A percentile compares a stretch with the other conserved stretches of the same genome.
Evolutionary conservation across 2,113 vertebrate species (phyloP).

Genomic region (Lates calcarifer): DNA sequence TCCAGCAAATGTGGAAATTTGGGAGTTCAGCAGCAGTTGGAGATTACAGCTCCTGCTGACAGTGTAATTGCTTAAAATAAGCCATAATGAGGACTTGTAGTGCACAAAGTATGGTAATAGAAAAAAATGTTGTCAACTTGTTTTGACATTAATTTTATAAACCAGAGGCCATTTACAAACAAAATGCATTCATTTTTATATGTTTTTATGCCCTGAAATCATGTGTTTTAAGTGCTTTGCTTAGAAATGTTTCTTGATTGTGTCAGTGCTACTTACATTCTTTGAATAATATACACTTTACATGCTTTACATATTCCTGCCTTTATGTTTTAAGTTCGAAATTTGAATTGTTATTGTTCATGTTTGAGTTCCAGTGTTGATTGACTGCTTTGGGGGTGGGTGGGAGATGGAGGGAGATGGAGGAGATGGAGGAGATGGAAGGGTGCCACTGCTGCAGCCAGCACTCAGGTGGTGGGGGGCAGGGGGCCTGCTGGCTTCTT

Average conservation of each 20-base stretch:
- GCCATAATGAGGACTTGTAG: constrained; percentile 72
- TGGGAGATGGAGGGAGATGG: too few species aligned
- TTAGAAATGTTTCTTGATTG: not conserved
- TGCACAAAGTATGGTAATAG: constrained; percentile 58
- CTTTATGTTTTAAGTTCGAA: not conserved
- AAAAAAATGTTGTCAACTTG: constrained; percentile 65
- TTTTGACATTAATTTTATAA: constrained; percentile 61
- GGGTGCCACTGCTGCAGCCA: too few species aligned
- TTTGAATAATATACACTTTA: not conserved
- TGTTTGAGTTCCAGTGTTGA: constrained; percentile 7
- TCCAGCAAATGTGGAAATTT: constrained; percentile 78
- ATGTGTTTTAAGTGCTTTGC: not conserved
- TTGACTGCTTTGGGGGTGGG: too few species aligned
- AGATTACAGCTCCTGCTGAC: constrained; percentile 81
- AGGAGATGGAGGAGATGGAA: too few species aligned
- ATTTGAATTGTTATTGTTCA: not conserved
- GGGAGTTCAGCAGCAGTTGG: constrained; percentile 70
- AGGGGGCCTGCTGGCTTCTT: too few species aligned
- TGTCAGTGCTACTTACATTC: not conserved
- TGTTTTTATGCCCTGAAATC: constrained; percentile 28
- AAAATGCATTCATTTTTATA: constrained; percentile 19
- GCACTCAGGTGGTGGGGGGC: too few species aligned
- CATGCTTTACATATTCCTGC: not conserved
- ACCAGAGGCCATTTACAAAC: constrained; percentile 43
- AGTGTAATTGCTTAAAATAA: constrained; percentile 79